Conservation (phyloP, 2,888 invertebrate species). For the Achlya flavicornis region DNA sequence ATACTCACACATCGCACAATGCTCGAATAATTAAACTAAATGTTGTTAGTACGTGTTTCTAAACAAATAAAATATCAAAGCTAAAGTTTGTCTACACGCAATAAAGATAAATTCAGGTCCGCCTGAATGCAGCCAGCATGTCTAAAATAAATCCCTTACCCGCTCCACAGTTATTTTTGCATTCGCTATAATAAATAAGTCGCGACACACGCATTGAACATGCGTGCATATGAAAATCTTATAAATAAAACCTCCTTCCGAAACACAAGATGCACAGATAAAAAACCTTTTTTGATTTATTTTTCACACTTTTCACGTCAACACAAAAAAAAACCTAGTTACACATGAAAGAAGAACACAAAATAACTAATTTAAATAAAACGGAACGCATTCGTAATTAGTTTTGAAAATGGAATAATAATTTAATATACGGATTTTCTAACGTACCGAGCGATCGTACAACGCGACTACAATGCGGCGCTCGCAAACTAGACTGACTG, state of each 20-base stretch:
- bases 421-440: constrained; percentile 27
- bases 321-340: constrained; percentile 17
- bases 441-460: constrained; percentile 65
- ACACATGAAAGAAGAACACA: constrained; percentile 19
- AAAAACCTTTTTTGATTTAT: constrained; percentile 19
- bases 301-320: constrained; percentile 15
- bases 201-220: constrained; percentile 56
- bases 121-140: constrained; percentile 49
- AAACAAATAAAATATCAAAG: not conserved
- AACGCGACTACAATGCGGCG: constrained; percentile 57
- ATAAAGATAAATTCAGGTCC: constrained; percentile 46
- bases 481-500: constrained; percentile 61
- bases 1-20: too few relatives aligned
- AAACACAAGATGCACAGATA: constrained; percentile 14
- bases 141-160: constrained; percentile 73
- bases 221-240: constrained; percentile 16
- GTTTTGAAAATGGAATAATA: constrained; percentile 21
- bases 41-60: too few relatives aligned
- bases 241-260: constrained; percentile 25
- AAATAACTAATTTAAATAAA: constrained; percentile 12
- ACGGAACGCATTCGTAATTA: constrained; percentile 43
- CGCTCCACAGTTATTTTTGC: constrained; percentile 71
- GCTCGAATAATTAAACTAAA: too few relatives aligned
- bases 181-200: constrained; percentile 67
- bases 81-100: constrained; percentile 20